Conservation (phyloP, 1,140 invertebrate genomes). For the Euschistus heros region DNA sequence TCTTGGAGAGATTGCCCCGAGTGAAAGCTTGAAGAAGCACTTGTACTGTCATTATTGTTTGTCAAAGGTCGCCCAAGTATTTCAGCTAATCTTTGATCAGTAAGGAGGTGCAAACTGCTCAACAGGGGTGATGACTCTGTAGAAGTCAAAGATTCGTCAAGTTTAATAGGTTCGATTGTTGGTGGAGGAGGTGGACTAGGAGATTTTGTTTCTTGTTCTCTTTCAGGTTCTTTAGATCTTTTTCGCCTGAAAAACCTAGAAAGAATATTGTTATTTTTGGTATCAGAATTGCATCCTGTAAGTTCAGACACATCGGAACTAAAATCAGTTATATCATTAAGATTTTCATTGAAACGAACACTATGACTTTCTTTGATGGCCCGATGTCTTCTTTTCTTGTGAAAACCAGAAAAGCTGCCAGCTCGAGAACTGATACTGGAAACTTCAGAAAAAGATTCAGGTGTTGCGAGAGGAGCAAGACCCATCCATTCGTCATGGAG, state of each 20-base stretch:
- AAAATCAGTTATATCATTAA: slow-evolving; percentile 10
- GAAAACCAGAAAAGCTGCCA: slow-evolving; percentile 2
- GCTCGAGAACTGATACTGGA: slow-evolving; percentile 48
- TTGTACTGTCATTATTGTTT: slow-evolving; percentile 24
- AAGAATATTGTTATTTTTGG: slow-evolving; percentile 7
- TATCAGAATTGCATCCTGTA: background rate
- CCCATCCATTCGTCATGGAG: slow-evolving; percentile 53
- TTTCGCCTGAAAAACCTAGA: slow-evolving; percentile 14
- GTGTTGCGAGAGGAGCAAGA: slow-evolving; percentile 68
- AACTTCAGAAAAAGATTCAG: slow-evolving; percentile 72
- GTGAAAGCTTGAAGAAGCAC: slow-evolving; percentile 27
- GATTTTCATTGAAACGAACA: slow-evolving; percentile 22
- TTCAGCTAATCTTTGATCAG: slow-evolving; percentile 26
- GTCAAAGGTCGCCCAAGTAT: slow-evolving; percentile 22
- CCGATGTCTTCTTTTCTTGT: background rate
- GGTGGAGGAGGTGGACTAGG: background rate
- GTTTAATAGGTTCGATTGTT: background rate
- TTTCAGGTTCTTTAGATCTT: slow-evolving; percentile 1
- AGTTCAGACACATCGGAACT: slow-evolving; percentile 4
- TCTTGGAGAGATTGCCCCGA: slow-evolving; percentile 13
- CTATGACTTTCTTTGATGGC: slow-evolving; percentile 22
- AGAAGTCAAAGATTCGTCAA: slow-evolving; percentile 21
- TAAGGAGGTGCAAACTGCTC: slow-evolving; percentile 29
- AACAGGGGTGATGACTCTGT: slow-evolving; percentile 27
- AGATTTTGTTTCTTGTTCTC: slow-evolving; percentile 1